Evolutionary conservation across 2,888 invertebrate genomes (phyloP), one percentile per base, ranked within the genome.

Genomic region (Dryocosmus kuriphilus): DNA sequence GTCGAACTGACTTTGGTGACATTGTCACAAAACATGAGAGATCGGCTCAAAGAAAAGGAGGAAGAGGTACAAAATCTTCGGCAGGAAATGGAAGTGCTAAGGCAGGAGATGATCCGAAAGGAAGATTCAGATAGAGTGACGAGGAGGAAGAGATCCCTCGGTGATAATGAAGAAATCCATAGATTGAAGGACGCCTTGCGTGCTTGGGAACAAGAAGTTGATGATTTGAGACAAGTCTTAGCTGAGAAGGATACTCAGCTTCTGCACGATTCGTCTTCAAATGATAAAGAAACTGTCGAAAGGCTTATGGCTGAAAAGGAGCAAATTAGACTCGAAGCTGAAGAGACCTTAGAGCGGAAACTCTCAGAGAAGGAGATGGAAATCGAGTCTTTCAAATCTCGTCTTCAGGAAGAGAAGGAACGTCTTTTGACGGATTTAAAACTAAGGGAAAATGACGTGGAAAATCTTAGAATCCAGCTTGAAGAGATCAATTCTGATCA

Each of bases 181-280:
- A 85, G 80, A 38, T 73, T 92, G 9, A 88, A 90, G 55, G 86
- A 88, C 24, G 87, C 87, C 16, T 60, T 89, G 24, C 86, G 88
- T 4, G 74, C 65, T 3, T 88, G 86, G 38, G 87, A 88, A n/a
- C 87, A 88, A 27, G 85, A 89, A 16, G 85, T 90, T 7, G 85
- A 86, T 51, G 88, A 90, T 19, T 73, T 90, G 2, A 86, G 79
- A 11, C 86, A 86, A 1, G 24, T 86, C 0, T 81, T 89, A 32
- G 80, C 83, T 0, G 88, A 89, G 38, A 89, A 87, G 38, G 88
- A 89, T 6, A 84, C 87, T 0, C 83, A 84, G 27, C 85, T 85
- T 0, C 86, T 82, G n/a, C 77, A 84, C 65, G 86, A 86, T n/a
- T 83, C 86, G 6, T 83, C 84, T 3, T 82, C 86, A 0, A 85